phyloP scores from a whole-genome alignment of 2,113 vertebrate species.

The Halcyon malimbica region DNA sequence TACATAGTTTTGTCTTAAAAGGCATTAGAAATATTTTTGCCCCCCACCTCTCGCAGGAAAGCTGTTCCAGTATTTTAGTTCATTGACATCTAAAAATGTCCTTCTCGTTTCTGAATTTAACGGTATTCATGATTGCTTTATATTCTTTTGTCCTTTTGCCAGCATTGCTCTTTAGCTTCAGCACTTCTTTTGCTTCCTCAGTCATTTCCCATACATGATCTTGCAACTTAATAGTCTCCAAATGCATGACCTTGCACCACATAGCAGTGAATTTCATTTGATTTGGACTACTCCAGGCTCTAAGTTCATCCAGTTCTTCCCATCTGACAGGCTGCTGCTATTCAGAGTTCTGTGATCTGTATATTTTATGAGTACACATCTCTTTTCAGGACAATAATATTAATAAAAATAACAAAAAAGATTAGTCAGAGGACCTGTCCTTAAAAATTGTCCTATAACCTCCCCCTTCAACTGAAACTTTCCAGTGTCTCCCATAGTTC shows the following conservation, averaged over 20 bases:
- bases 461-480: neutral
- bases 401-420: neutral
- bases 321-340: neutral
- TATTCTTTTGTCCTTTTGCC: constrained; percentile 30
- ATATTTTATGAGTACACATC: neutral
- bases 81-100: neutral
- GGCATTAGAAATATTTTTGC: neutral
- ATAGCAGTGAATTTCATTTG: neutral
- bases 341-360: neutral
- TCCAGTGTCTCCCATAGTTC: neutral
- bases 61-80: neutral
- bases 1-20: neutral
- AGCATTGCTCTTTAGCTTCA: constrained; percentile 19
- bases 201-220: constrained; percentile 30
- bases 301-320: neutral
- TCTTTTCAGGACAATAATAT: neutral
- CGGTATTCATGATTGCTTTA: constrained; percentile 22
- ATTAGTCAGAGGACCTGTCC: neutral
- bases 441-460: neutral
- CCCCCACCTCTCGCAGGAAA: neutral
- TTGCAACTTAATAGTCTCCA: constrained; percentile 7
- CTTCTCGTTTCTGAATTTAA: neutral
- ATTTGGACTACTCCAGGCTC: neutral
- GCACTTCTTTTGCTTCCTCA: constrained; percentile 38
- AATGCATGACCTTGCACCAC: constrained; percentile 11